Base-by-base conservation (phyloP, 2,888 invertebrate species). In the Lissocephala sabroskyi region DNA sequence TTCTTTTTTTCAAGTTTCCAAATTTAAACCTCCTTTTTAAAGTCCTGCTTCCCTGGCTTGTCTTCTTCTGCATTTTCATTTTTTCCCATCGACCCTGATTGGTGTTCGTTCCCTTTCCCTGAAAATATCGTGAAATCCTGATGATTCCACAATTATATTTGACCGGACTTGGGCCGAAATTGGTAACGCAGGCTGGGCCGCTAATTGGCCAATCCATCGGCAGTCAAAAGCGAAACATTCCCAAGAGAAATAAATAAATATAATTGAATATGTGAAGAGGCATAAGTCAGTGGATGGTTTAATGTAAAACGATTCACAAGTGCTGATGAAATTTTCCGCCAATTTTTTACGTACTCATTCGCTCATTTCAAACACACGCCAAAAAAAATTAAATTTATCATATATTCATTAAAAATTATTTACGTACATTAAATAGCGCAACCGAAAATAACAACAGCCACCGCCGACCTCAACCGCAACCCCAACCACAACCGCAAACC, bases 391-490 rank as follows among this genome's bases (percentile, higher is more conserved):
- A 57, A 57, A 65, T 65, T 62, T 66, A 64, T 75, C 66, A 64
- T 56, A 60, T 62, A 62, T 74, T 76, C 65, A 71, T 71, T 75
- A 73, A 59, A 64, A 75, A 75, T 75, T 68, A 68, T 73, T 64
- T 59, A 64, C 73, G 76, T 66, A 55, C 60, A 75, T 68, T 65
- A 67, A 71, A 59, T 61, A 60, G 65, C 65, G 60, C 55, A 60
- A 46, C 57, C 52, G 44, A 46, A 37, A 54, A 49, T 33, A 52
- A 52, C 42, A 45, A 16, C 47, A 52, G 23, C 26, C 13, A 42
- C 37, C n/a, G 10, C 28, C 35, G 40, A 47, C 10, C 42, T 41
- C 44, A 43, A 16, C 52, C 28, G 26, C 43, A 36, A 32, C 10
- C 19, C 19, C 26, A 35, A 47, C 44, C 49, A n/a, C 17, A 43